A percentile compares a stretch with the other conserved stretches of the same genome.
These are phyloP conservation scores for Oophaga sylvatica DNA, from an alignment of 2,797 vertebrate species.

Conservation along the genomic window DNA sequence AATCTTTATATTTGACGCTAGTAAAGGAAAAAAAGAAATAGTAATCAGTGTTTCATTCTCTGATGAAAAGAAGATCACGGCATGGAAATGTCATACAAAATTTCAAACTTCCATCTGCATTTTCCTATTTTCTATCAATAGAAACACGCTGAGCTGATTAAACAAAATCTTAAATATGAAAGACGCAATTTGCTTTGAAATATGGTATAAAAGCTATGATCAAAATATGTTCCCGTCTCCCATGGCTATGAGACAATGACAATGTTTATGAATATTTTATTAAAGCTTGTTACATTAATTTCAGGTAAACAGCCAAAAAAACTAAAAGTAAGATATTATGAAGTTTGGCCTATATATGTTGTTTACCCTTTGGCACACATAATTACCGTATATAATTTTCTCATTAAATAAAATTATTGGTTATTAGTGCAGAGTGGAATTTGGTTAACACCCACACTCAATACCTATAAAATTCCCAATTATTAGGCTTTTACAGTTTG, in stretches of 20 bases:
- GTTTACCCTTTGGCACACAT: neutral
- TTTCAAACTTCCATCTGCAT: conserved; percentile 51
- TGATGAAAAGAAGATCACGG: conserved; percentile 53
- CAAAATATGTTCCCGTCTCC: conserved; percentile 48
- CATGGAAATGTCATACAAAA: conserved; percentile 48
- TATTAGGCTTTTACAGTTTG: neutral
- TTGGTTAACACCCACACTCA: neutral
- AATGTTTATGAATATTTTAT: conserved; percentile 53
- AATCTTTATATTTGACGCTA: conserved; percentile 33
- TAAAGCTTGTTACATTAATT: conserved; percentile 20
- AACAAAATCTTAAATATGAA: conserved; percentile 54
- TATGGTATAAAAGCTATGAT: conserved; percentile 45
- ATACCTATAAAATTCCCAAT: neutral
- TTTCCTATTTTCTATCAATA: conserved; percentile 53
- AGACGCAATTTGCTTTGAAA: conserved; percentile 51
- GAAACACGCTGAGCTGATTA: conserved; percentile 55
- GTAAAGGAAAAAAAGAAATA: conserved; percentile 28
- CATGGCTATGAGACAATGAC: conserved; percentile 38
- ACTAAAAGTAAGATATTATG: neutral
- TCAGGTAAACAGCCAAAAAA: conserved; percentile 35
- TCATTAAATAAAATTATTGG: neutral
- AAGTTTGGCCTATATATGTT: conserved; percentile 1
- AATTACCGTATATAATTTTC: conserved; percentile 5
- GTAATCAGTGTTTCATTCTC: conserved; percentile 51
- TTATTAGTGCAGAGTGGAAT: neutral